phyloP scores from a whole-genome alignment of 2,113 vertebrate genomes.

The Chamaea fasciata region DNA sequence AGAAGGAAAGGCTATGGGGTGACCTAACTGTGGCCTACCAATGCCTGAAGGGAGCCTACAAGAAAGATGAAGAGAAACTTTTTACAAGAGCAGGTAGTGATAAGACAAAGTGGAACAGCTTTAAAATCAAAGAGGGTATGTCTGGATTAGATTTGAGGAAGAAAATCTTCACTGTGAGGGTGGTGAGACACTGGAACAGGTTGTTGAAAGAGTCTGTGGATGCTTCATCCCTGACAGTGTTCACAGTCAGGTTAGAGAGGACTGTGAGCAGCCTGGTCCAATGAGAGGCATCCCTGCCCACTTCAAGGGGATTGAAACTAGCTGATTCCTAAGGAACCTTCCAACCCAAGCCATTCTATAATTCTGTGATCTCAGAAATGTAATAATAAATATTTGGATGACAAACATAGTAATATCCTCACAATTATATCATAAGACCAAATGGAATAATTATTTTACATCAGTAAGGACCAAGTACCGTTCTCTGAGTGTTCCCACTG shows the following conservation, averaged over 20 bases:
- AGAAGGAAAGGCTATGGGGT: not conserved
- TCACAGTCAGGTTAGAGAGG: not conserved
- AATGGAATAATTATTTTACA: not conserved
- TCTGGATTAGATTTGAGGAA: not conserved
- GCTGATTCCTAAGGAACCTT: not conserved
- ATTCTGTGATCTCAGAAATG: not conserved
- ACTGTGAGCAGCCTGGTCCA: not conserved
- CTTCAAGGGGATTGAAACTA: not conserved
- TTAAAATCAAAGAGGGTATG: not conserved
- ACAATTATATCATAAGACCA: not conserved
- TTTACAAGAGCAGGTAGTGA: not conserved
- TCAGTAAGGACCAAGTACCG: not conserved
- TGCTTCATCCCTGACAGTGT: not conserved
- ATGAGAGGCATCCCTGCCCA: not conserved
- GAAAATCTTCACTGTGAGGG: not conserved
- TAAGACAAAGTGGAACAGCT: not conserved
- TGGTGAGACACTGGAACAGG: not conserved
- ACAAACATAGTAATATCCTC: not conserved
- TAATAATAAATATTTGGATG: not conserved
- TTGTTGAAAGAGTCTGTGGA: not conserved
- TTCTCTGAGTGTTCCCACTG: not conserved
- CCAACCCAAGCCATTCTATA: not conserved
- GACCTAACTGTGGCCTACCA: not conserved
- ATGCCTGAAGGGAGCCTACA: not conserved
- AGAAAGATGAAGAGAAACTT: not conserved